Evolutionary conservation across 2,113 vertebrate species (phyloP).

Genomic region (Carollia perspicillata): DNA sequence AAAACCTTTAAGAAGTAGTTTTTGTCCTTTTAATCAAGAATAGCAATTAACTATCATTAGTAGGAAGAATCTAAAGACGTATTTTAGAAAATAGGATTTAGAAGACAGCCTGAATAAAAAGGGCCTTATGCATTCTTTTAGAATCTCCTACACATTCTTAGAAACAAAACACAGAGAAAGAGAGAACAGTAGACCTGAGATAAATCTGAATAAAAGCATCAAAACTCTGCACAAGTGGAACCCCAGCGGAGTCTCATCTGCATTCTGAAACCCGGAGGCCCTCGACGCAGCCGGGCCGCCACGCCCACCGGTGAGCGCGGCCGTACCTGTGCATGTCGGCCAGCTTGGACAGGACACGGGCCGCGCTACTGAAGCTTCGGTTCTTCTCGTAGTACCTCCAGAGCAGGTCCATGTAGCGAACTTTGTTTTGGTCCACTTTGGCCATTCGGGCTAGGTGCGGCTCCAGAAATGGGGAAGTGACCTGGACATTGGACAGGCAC

Average conservation of each 20-base stretch:
- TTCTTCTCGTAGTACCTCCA: constrained; percentile 98
- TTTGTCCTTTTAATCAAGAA: neutral
- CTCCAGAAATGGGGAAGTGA: constrained; percentile 95
- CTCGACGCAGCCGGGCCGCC: neutral
- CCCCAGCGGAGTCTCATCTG: neutral
- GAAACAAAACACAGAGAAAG: neutral
- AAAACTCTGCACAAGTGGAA: neutral
- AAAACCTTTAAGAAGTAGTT: neutral
- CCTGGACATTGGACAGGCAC: constrained; percentile 79
- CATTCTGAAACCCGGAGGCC: neutral
- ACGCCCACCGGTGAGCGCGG: neutral
- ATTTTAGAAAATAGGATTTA: neutral
- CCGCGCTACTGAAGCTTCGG: constrained; percentile 93
- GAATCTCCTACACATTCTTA: neutral
- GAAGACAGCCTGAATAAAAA: neutral
- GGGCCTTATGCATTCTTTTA: neutral
- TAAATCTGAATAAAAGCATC: constrained; percentile 8
- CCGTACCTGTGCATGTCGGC: constrained; percentile 95
- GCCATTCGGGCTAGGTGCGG: constrained; percentile 95
- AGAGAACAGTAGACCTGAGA: neutral
- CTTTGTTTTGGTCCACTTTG: constrained; percentile 96
- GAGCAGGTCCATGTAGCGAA: constrained; percentile 96
- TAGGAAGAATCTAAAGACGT: neutral
- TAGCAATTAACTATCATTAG: neutral
- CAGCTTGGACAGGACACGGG: constrained; percentile 92